phyloP scores from a whole-genome alignment of 1,140 invertebrate species.

The Zophobas morio region DNA sequence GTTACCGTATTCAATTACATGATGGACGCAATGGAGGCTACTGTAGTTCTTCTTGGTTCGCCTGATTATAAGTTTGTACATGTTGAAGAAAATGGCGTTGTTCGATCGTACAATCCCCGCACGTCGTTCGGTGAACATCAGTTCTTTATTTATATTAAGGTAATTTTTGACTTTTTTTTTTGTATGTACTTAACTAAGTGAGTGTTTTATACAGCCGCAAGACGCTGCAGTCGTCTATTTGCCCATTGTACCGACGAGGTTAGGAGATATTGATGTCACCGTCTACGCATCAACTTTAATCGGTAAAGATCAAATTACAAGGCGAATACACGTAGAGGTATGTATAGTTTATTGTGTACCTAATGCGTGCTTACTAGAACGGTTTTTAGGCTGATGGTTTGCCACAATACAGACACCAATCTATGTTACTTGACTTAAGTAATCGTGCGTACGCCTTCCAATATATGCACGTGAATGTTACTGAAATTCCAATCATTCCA shows the following conservation, averaged over 20 bases:
- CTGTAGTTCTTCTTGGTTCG: conserved; percentile 89
- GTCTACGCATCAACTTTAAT: conserved; percentile 89
- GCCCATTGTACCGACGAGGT: conserved; percentile 87
- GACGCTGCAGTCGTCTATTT: conserved; percentile 88
- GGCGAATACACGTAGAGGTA: conserved; percentile 84
- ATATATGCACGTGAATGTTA: conserved; percentile 95
- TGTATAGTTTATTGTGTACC: conserved; percentile 31
- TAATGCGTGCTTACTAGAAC: neutral
- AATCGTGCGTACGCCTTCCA: conserved; percentile 93
- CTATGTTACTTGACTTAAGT: conserved; percentile 91
- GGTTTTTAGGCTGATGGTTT: conserved; percentile 86
- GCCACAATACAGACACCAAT: conserved; percentile 92
- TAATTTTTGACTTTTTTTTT: conserved; percentile 25
- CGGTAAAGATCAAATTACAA: conserved; percentile 83
- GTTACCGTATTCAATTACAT: conserved; percentile 96
- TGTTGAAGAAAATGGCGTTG: conserved; percentile 92
- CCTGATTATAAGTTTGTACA: conserved; percentile 94
- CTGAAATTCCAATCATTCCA: conserved; percentile 91
- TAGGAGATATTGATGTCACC: conserved; percentile 86
- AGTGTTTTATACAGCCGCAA: conserved; percentile 71
- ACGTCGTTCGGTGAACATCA: conserved; percentile 94
- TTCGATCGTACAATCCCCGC: conserved; percentile 86
- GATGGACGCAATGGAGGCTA: conserved; percentile 85
- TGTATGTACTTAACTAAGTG: neutral
- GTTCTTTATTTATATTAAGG: conserved; percentile 89